Evolutionary conservation across 2,888 invertebrate species (phyloP), one percentile per base, ranked within the genome.

Genomic region (Drosophila anomalata): DNA sequence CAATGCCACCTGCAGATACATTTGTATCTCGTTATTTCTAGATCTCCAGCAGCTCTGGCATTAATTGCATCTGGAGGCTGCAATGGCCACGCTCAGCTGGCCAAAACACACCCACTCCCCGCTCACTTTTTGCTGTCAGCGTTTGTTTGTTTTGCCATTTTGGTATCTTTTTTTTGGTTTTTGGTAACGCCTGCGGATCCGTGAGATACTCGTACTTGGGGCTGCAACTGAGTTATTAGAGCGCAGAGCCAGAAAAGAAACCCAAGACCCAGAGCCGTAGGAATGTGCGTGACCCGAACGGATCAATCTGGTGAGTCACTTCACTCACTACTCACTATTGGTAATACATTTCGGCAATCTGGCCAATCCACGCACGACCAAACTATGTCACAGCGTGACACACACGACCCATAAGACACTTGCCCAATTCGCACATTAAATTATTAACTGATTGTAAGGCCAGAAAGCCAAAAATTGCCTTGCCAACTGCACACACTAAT

Each of bases 1-100:
- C 47, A 62, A 62, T 50, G 42, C 62, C 48, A 61, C 31, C 36
- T 17, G 29, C 8, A 51, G 53, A 51, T 31, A 59, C 44, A 47
- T 51, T 26, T 26, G 75, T 72, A 71, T 65, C 56, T 61, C 17
- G 46, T 22, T 20, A 57, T 67, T 68, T 68, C 58, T 68, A 47
- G 58, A 51, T 46, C 70, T 44, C 47, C 33, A 50, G 33, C 33
- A 24, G 31, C 22, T 9, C 9, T 12, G 14, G 44, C 31, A 76
- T 76, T 78, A 79, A 86, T 78, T 80, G 75, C 76, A 70, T 14
- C 58, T 68, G 54, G 61, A 74, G 71, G 57, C 73, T 61, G 82
- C 75, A 50, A 26, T 39, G 70, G 68, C 71, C 75, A 82, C 87
- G 82, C 85, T 87, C 56, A 72, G 82, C 56, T 85, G 85, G 42